Conservation (phyloP, 2,113 vertebrate genomes). For the Callospermophilus lateralis region DNA sequence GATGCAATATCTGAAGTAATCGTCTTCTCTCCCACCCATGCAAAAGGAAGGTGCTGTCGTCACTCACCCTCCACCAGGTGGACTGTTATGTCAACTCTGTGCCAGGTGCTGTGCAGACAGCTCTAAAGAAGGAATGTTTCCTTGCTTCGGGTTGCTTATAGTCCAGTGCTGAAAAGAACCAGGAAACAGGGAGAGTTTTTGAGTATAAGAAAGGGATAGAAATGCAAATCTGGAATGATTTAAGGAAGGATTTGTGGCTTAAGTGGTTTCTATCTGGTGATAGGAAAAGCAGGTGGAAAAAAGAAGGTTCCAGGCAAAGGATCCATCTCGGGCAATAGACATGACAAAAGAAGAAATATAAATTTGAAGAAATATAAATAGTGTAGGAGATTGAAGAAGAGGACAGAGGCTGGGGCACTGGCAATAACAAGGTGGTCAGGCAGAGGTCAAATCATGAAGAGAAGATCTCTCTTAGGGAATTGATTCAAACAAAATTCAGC, state of each 20-base stretch:
- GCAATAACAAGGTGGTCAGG: neutral
- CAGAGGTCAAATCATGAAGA: neutral
- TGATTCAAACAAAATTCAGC: neutral
- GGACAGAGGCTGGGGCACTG: neutral
- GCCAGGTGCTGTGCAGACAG: neutral
- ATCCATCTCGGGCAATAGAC: neutral
- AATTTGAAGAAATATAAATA: neutral
- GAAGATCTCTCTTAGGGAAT: neutral
- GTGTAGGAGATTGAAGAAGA: neutral
- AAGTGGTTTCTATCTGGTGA: neutral
- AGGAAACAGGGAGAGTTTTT: neutral
- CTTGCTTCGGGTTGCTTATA: neutral
- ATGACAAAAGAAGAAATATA: neutral
- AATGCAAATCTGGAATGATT: neutral
- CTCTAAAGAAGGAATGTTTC: neutral
- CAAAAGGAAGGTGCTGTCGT: neutral
- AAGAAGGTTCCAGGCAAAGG: neutral
- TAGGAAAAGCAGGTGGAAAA: neutral
- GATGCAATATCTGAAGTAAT: neutral
- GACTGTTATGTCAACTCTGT: neutral
- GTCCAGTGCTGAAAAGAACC: neutral
- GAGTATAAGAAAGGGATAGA: neutral
- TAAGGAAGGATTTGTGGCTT: neutral
- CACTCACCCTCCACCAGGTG: neutral
- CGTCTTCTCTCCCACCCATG: accelerated